Evolutionary conservation across 2,797 vertebrate genomes (phyloP), one percentile per base, ranked within the genome.

Genomic region (Ceyx erithaca): DNA sequence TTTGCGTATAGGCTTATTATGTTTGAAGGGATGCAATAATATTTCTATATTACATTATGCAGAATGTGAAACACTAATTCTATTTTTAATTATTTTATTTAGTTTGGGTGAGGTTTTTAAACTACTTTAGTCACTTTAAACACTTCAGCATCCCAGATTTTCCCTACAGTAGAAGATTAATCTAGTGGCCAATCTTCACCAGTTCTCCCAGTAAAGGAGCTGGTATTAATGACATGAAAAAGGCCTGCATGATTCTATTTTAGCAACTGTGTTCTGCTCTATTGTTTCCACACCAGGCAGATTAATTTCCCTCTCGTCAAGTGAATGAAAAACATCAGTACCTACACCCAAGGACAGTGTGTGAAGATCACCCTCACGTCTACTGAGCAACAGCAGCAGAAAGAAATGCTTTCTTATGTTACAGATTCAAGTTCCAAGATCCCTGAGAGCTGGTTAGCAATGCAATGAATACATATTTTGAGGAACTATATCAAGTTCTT

Each of bases 41-140:
- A 55, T 82, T 92, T 87, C 81, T 80, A 12, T 72, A 89, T 93
- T 73, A 80, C 61, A 71, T 94, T 90, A 84, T 55, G 62, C 28
- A 78, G 52, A 63, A 80, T 31, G 51, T 52, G 62, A 71, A 75
- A 72, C 17, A n/a, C 46, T 85, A 94, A 90, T 87, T 90, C 71
- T 83, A 78, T 80, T 93, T 84, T 63, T 81, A 95, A 92, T 86
- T 41, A 87, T 95, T 94, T 93, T 33, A 7, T 91, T 87, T 80
- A 31, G 43, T 87, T 92, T 67, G 70, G 57, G 41, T 78, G 13
- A 0, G 26, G 15, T 40, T 1, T 69, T 86, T 10, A 46, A 83
- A 68, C 49, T 85, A 43, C 61, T 85, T 85, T n/a, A 48, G 49
- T 81, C 30, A 63, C 26, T 91, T 76, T 49, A 61, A 89, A 75